phyloP scores from a whole-genome alignment of 2,113 vertebrate genomes.

The Chunga burmeisteri region DNA sequence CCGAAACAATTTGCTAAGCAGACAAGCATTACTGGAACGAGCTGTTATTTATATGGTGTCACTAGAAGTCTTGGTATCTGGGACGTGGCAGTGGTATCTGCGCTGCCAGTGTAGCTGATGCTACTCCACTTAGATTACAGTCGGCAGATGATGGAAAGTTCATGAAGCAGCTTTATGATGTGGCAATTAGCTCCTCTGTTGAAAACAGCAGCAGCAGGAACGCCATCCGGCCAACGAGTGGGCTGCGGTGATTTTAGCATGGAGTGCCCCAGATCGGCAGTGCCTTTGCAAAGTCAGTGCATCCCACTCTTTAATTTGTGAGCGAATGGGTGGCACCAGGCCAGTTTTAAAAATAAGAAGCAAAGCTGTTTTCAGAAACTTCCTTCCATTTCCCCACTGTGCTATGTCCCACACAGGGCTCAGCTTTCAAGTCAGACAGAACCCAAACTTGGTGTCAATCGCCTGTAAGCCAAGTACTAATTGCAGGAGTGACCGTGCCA shows the following conservation, averaged over 20 bases:
- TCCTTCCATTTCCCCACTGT: background rate
- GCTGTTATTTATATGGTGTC: background rate
- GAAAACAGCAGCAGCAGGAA: background rate
- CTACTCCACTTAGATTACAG: background rate
- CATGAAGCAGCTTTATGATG: background rate
- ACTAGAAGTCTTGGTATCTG: background rate
- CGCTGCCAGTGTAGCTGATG: background rate
- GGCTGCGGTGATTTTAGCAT: background rate
- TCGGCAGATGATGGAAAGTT: background rate
- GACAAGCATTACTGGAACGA: background rate
- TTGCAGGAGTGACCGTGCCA: rapidly evolving
- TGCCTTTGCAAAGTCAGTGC: background rate
- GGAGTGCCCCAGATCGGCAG: rapidly evolving
- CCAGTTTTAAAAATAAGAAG: background rate
- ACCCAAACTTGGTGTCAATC: background rate
- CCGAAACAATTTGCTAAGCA: background rate
- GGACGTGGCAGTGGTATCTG: rapidly evolving
- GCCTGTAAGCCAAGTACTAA: background rate
- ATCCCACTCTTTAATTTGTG: background rate
- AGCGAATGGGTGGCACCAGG: background rate
- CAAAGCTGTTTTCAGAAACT: background rate
- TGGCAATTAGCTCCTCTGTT: background rate
- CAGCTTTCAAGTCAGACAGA: background rate
- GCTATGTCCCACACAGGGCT: rapidly evolving
- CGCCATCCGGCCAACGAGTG: background rate